Conservation (phyloP, 2,797 vertebrate genomes). For the Halcyon chelicuti region DNA sequence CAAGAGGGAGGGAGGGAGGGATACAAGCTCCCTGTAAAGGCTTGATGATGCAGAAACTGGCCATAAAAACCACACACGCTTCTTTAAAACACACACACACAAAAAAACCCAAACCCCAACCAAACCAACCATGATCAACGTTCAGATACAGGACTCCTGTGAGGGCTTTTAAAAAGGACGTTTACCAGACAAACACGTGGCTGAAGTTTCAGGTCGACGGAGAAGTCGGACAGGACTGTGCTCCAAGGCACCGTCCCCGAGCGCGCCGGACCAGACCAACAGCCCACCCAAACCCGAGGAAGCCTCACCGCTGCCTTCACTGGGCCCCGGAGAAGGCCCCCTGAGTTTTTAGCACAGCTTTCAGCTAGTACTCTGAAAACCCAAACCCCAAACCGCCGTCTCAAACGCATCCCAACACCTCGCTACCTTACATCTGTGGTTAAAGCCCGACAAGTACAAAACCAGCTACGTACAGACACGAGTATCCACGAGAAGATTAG, state of each 20-base stretch:
- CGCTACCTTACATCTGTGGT: neutral
- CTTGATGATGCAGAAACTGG: constrained; percentile 35
- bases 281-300: neutral
- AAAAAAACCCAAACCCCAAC: neutral
- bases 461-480: neutral
- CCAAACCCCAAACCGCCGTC: neutral
- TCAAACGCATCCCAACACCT: neutral
- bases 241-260: neutral
- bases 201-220: neutral
- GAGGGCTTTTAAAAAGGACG: constrained; percentile 19
- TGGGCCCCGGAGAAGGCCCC: neutral
- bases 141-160: constrained; percentile 28
- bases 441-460: constrained; percentile 52
- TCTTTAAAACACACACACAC: neutral
- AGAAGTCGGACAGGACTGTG: neutral
- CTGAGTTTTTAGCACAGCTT: neutral
- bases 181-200: constrained; percentile 19
- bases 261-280: fast-evolving
- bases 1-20: neutral
- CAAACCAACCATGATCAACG: neutral
- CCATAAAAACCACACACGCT: neutral
- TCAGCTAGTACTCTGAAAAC: neutral
- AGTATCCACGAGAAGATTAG: neutral
- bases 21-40: neutral
- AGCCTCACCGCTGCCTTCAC: neutral